Evolutionary conservation across 2,113 vertebrate species (phyloP).

Genomic region (Turdus rufiventris): DNA sequence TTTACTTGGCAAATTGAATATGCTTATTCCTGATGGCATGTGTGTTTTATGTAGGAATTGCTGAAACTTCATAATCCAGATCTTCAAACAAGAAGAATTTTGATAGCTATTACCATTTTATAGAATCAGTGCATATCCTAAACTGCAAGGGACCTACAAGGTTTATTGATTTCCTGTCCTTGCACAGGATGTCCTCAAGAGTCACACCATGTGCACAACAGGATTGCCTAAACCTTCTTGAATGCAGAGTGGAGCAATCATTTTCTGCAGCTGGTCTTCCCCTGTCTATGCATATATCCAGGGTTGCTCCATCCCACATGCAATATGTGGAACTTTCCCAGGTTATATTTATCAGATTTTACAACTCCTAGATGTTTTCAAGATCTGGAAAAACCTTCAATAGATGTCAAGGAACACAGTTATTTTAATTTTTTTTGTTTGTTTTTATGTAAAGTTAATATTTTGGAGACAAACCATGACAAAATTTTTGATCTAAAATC

Average conservation of each 20-base stretch:
- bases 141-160: not conserved
- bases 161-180: no score
- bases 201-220: not conserved
- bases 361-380: not conserved
- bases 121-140: not conserved
- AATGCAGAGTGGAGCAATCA: accelerated
- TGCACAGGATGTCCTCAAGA: not conserved
- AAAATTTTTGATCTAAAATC: not conserved
- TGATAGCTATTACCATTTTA: not conserved
- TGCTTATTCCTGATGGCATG: not conserved
- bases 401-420: not conserved
- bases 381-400: not conserved
- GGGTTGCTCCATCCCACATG: accelerated
- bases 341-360: not conserved
- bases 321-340: not conserved
- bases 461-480: not conserved
- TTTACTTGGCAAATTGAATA: not conserved
- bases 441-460: not conserved
- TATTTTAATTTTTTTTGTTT: not conserved
- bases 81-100: not conserved
- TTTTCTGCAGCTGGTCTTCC: not conserved
- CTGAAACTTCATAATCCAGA: not conserved
- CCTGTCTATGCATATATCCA: not conserved
- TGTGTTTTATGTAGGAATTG: not conserved
- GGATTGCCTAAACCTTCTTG: not conserved